Percentiles rank a stretch among this genome's conserved stretches.
Conservation (phyloP, 2,113 vertebrate species). For the Carassius carassius region DNA sequence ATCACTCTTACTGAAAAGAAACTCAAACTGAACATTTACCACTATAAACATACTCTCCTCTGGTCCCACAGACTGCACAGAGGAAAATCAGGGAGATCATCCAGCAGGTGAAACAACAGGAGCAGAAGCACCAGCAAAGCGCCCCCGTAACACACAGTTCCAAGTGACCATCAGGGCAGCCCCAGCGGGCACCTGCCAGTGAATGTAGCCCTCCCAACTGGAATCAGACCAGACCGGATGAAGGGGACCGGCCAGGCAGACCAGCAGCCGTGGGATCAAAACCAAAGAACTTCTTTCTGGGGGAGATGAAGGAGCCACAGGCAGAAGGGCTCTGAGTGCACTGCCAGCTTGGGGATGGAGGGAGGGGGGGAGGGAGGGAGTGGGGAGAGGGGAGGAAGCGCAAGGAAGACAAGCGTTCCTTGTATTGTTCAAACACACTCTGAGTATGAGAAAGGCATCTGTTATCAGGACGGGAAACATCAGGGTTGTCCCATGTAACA, state of each 20-base stretch:
- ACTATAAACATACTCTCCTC: constrained; percentile 1
- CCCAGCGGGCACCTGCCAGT: constrained; percentile 77
- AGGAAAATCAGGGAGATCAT: constrained; percentile 98
- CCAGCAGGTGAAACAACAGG: constrained; percentile 94
- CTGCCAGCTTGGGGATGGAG: constrained; percentile 69
- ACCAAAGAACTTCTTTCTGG: constrained; percentile 82
- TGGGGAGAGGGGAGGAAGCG: background rate
- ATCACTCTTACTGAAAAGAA: background rate
- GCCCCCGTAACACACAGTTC: constrained; percentile 79
- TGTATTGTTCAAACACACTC: constrained; percentile 9
- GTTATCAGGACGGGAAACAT: background rate
- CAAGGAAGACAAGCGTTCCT: background rate
- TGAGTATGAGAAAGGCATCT: background rate
- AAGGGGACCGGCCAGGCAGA: constrained; percentile 72
- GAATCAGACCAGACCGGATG: constrained; percentile 68
- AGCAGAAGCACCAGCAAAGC: constrained; percentile 91
- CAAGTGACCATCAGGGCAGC: constrained; percentile 83
- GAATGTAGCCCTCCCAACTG: constrained; percentile 89
- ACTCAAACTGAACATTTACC: background rate
- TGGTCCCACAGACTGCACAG: constrained; percentile 85
- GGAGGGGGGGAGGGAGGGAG: constrained; percentile 40
- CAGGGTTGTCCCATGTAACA: background rate
- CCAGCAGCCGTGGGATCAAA: constrained; percentile 80
- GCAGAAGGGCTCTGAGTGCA: constrained; percentile 73
- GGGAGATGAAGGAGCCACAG: constrained; percentile 75